Evolutionary conservation across 2,888 invertebrate species (phyloP), one percentile per base, ranked within the genome.

Genomic region (Sesamia inferens): DNA sequence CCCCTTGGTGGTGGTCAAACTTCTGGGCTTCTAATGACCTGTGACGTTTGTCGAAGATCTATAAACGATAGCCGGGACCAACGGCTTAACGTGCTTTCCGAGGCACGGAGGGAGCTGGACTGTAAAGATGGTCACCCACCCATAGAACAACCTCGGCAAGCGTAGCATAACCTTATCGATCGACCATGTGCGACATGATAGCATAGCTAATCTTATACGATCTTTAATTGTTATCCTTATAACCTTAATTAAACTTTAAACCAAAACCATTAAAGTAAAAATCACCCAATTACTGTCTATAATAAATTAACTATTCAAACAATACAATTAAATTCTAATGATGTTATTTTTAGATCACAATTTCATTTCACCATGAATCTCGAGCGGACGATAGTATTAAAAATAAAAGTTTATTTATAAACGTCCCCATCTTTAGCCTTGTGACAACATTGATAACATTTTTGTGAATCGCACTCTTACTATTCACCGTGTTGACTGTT

Each of bases 371-470:
- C 70, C 72, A 80, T 77, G 67, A 76, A 68, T 72, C 19, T 71
- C 58, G 31, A 22, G 64, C 24, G n/a, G 59, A 67, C 62, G 69
- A 75, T 76, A 64, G 73, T 81, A 70, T 71, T 76, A 68, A 81
- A 86, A 69, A 57, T 70, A 76, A 69, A 66, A 58, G 68, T 74
- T 71, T 83, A 85, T 80, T 85, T 86, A 54, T 78, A 77, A 58
- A 68, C 2, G 39, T 67, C 57, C 71, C 76, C 74, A 76, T 69
- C 57, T 64, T 68, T 85, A 79, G 80, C 87, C 88, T 88, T 88
- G 88, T 82, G 81, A 85, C 81, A 64, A 71, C 76, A 81, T 77
- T 70, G 61, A 75, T 86, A 78, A 73, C 44, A 44, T 75, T 63
- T 72, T 71, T 72, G 39, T 79, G 71, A 77, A 66, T 81, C 63